Evolutionary conservation across 2,888 invertebrate genomes (phyloP).

Genomic region (Polylopha cassiicola): DNA sequence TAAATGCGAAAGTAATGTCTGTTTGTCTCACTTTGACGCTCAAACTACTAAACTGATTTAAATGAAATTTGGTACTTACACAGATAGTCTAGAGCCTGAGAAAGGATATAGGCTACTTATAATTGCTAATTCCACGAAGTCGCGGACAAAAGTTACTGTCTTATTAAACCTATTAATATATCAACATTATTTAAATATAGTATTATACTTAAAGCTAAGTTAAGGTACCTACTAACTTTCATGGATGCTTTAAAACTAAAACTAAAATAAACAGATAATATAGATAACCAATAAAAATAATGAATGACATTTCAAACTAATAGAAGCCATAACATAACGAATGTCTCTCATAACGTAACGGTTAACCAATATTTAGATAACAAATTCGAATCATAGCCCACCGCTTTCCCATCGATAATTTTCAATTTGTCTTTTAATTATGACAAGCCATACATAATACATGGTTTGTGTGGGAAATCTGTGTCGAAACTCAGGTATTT

Average conservation of each 20-base stretch:
- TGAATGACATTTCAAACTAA: too few relatives aligned
- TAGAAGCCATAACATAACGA: constrained; percentile 4
- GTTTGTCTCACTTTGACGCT: too few relatives aligned
- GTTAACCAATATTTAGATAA: constrained; percentile 9
- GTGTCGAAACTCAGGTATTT: constrained; percentile 60
- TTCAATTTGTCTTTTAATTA: constrained; percentile 44
- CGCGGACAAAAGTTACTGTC: neutral
- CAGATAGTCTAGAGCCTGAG: too few relatives aligned
- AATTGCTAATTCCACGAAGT: neutral
- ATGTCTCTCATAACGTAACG: constrained; percentile 13
- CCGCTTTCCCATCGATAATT: constrained; percentile 23
- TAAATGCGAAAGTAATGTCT: neutral
- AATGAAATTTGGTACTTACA: too few relatives aligned
- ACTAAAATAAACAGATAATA: too few relatives aligned
- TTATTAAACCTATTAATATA: neutral
- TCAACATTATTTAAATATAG: too few relatives aligned
- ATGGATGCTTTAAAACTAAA: too few relatives aligned
- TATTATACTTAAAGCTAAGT: too few relatives aligned
- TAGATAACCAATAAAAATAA: too few relatives aligned
- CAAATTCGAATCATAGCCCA: constrained; percentile 7
- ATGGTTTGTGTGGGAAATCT: constrained; percentile 47
- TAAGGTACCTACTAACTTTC: too few relatives aligned
- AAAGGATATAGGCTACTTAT: neutral
- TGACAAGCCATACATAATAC: constrained; percentile 34
- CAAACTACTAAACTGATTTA: too few relatives aligned